phyloP scores from a whole-genome alignment of 2,797 vertebrate species.

The Cheirogaleus major region DNA sequence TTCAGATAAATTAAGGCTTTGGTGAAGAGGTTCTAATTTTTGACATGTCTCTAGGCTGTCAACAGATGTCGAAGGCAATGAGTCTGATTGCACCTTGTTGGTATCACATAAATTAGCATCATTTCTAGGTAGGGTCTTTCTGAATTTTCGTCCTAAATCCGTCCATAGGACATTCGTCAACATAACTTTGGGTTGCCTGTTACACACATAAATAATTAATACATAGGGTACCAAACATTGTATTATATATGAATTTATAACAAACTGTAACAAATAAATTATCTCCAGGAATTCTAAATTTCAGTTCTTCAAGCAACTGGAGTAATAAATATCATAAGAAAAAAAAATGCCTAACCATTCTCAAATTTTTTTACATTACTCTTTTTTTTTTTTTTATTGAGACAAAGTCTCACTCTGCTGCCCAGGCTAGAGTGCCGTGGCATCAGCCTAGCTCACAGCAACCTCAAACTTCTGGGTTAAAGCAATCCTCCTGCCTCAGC shows the following conservation, averaged over 20 bases:
- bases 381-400: too few relatives aligned
- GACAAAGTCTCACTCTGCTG: too few relatives aligned
- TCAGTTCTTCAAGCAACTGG: slow-evolving; percentile 45
- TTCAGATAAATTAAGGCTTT: slow-evolving; percentile 85
- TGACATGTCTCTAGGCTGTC: slow-evolving; percentile 84
- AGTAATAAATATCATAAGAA: not conserved
- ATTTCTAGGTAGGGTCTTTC: slow-evolving; percentile 83
- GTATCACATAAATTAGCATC: slow-evolving; percentile 86
- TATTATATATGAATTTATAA: slow-evolving; percentile 62
- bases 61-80: slow-evolving; percentile 86
- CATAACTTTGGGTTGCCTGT: slow-evolving; percentile 89
- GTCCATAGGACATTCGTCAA: slow-evolving; percentile 89
- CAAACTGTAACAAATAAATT: slow-evolving; percentile 55
- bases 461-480: too few relatives aligned
- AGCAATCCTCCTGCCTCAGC: too few relatives aligned
- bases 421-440: too few relatives aligned
- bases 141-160: slow-evolving; percentile 88
- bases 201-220: slow-evolving; percentile 85
- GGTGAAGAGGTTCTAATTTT: slow-evolving; percentile 83
- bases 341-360: slow-evolving; percentile 13
- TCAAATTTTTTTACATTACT: not conserved
- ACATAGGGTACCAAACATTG: slow-evolving; percentile 74
- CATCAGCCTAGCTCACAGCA: too few relatives aligned
- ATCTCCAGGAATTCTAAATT: slow-evolving; percentile 49
- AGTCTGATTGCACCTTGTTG: slow-evolving; percentile 83